Base-by-base conservation (phyloP, 2,797 vertebrate genomes). In the Anomalospiza imberbis region DNA sequence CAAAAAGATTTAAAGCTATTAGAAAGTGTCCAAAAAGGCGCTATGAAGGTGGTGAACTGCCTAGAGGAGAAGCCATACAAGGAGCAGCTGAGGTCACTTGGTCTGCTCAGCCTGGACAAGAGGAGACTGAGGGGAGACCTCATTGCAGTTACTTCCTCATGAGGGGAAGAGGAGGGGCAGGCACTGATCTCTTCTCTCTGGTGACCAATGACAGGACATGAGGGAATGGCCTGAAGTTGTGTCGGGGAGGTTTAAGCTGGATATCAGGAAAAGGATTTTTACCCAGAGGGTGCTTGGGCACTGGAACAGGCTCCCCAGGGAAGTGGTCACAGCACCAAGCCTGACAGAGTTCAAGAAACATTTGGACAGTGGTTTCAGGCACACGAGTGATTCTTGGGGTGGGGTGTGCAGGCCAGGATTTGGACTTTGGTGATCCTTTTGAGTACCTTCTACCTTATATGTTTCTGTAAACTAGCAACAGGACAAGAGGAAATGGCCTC, bases 271-370 rank as follows among this genome's bases (percentile, higher is more conserved):
- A 70, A 63, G 13, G 11, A 6, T 76, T 38, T 62, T 57, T 28
- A 51, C 4, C 7, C 24, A 26, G 50, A 13, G 17, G 14, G 2
- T n/a, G 6, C 0, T 6, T 63, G 32, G 0, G 7, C 24, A 21
- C 22, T 44, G 28, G 9, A 50, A 75, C 1, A 55, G 32, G 1
- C 2, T 76, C 24, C 32, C 20, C 14, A 51, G 9, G 24, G 11
- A 20, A 36, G 10, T 10, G 13, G 2, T n/a, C 44, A n/a, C 3
- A 26, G 8, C 11, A 55, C 4, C 18, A 63, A 66, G 6, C 24
- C 16, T 42, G 32, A 5, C 5, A 48, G 31, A 48, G 6, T 24
- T 55, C 13, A n/a, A 50, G 20, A 50, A 68, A 20, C 3, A 5
- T 62, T 75, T 62, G 24, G 13, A 25, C 11, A 55, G 6, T 15